A percentile compares a stretch with the other conserved stretches of the same genome.
Evolutionary conservation across 1,140 invertebrate species (phyloP).

Genomic region (Drosophila erecta): DNA sequence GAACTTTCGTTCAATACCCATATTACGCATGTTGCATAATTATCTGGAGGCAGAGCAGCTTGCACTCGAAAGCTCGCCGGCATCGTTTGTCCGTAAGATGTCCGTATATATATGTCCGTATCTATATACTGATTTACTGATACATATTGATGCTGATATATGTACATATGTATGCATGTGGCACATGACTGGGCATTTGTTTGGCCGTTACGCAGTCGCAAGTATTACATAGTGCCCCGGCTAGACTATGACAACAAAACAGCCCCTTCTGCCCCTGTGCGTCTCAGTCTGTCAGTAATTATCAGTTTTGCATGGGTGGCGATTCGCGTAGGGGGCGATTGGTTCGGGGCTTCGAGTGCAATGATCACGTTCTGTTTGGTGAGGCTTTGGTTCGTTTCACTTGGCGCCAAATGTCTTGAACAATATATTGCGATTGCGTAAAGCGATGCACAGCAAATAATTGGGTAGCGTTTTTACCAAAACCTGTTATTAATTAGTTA

Average conservation of each 20-base stretch:
- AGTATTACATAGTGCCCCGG: constrained; percentile 27
- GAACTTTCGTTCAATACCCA: too few relatives aligned
- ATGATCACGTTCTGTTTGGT: constrained; percentile 25
- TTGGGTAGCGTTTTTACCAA: too few relatives aligned
- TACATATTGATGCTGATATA: too few relatives aligned
- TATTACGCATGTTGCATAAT: background rate
- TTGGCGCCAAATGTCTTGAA: constrained; percentile 22
- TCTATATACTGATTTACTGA: too few relatives aligned
- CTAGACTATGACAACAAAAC: constrained; percentile 55
- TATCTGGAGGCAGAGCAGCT: constrained; percentile 8
- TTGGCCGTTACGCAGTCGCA: constrained; percentile 25
- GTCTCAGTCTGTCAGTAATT: constrained; percentile 47
- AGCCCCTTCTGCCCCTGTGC: background rate
- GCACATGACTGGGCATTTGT: constrained; percentile 48
- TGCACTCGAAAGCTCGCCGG: too few relatives aligned
- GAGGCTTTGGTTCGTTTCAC: constrained; percentile 2
- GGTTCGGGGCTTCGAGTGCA: constrained; percentile 26
- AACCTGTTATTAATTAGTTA: background rate
- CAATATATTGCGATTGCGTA: background rate
- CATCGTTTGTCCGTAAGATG: background rate
- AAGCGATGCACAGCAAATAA: too few relatives aligned
- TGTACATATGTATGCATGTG: background rate
- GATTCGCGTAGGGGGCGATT: background rate
- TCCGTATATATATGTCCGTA: too few relatives aligned
- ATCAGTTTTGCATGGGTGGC: constrained; percentile 47